These are phyloP conservation scores for Gila robusta DNA, from an alignment of 2,797 vertebrate species.

Conservation along the genomic window DNA sequence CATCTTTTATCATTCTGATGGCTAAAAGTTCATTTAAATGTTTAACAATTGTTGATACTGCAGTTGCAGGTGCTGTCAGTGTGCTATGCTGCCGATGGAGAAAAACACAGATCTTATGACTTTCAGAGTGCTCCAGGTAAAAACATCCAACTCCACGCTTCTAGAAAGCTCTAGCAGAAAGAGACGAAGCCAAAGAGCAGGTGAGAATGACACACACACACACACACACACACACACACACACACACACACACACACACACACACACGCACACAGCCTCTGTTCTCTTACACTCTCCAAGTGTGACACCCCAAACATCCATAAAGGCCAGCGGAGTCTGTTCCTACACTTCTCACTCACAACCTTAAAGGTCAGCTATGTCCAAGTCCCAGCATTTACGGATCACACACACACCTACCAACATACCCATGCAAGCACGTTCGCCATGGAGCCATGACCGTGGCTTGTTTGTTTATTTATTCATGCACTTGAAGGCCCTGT, in stretches of 20 bases:
- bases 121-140: slow-evolving; percentile 7
- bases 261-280: slow-evolving; percentile 44
- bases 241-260: slow-evolving; percentile 58
- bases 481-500: slow-evolving; percentile 43
- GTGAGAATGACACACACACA: slow-evolving; percentile 59
- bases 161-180: slow-evolving; percentile 67
- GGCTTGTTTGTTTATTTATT: slow-evolving; percentile 61
- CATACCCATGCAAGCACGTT: slow-evolving; percentile 6
- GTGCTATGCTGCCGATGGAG: not conserved
- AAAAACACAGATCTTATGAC: not conserved
- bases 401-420: slow-evolving; percentile 23
- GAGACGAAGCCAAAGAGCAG: slow-evolving; percentile 67
- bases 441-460: not conserved
- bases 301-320: slow-evolving; percentile 34
- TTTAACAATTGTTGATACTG: not conserved
- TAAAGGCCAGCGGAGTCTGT: slow-evolving; percentile 54
- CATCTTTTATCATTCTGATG: not conserved
- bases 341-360: slow-evolving; percentile 56
- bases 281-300: slow-evolving; percentile 19
- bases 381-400: slow-evolving; percentile 34
- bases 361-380: slow-evolving; percentile 56
- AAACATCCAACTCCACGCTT: not conserved
- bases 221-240: slow-evolving; percentile 48
- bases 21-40: not conserved
- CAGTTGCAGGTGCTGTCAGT: not conserved